Conservation (phyloP, 1,140 invertebrate species). For the Heliothis virescens region DNA sequence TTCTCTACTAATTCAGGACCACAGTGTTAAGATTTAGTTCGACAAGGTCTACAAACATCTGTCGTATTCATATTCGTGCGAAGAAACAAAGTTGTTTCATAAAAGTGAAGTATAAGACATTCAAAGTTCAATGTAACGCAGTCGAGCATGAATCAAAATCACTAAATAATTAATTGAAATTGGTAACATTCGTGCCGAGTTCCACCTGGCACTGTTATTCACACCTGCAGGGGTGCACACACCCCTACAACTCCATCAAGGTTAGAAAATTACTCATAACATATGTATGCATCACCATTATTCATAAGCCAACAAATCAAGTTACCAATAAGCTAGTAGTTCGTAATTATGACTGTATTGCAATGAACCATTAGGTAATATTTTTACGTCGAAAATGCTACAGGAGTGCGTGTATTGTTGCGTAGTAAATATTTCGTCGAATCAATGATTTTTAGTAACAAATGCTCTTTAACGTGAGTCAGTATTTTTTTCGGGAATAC, state of each 20-base stretch:
- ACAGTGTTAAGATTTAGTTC: too few relatives aligned
- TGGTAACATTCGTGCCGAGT: too few relatives aligned
- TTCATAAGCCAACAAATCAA: slow-evolving; percentile 1
- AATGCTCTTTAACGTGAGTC: not conserved
- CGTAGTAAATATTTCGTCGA: not conserved
- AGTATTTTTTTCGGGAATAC: not conserved
- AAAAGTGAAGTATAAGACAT: too few relatives aligned
- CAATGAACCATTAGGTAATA: not conserved
- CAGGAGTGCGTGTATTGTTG: not conserved
- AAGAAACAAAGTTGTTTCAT: too few relatives aligned
- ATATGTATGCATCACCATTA: not conserved
- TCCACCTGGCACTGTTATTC: not conserved
- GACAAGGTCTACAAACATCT: too few relatives aligned
- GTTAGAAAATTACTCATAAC: not conserved
- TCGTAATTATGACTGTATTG: not conserved
- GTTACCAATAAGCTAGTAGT: not conserved
- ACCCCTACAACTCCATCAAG: too few relatives aligned
- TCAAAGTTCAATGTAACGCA: slow-evolving; percentile 1
- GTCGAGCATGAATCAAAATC: slow-evolving; percentile 1
- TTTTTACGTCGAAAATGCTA: not conserved
- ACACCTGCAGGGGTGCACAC: too few relatives aligned
- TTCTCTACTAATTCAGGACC: too few relatives aligned
- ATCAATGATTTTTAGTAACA: not conserved
- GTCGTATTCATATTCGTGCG: too few relatives aligned
- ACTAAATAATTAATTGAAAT: slow-evolving; percentile 16